Evolutionary conservation across 2,113 vertebrate genomes (phyloP), one percentile per base, ranked within the genome.

Genomic region (Motacilla alba): DNA sequence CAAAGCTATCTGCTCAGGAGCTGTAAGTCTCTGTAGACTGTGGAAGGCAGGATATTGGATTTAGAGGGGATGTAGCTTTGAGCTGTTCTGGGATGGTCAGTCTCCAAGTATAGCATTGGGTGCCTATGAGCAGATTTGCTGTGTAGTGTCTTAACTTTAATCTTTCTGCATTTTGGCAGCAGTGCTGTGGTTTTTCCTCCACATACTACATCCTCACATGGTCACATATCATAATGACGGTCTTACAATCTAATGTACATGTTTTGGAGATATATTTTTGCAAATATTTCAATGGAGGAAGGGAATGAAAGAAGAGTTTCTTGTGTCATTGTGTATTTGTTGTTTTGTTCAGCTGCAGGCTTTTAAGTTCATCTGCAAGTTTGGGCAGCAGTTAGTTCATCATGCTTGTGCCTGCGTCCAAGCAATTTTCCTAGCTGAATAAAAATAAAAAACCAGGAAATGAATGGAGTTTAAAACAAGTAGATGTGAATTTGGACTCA

Each of bases 171-270:
- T 75, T 96, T 89, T 17, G 8, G 47, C 66, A 86, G 56, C 30
- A 67, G 21, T 15, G 2, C 44, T 39, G 33, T 69, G 55, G 5
- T 47, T 92, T 47, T 69, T 77, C 7, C 24, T 73, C 18, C 64
- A 55, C 17, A 39, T 12, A 67, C 11, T 10, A 15, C 20, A 70
- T 56, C 24, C 41, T 77, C 28, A 73, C 7, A 4, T 21, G 18
- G 60, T 64, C 41, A 7, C 0, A 0, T 60, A 39, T 24, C n/a
- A 16, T 74, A 60, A 60, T 44, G 31, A 59, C 30, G 58, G 20
- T 30, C 20, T 41, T 82, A 28, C 16, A 87, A 24, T 31, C 9
- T 55, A 67, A 70, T 6, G 19, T 35, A 33, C 13, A 2, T 22
- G 11, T 37, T 79, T 63, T 63, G 30, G n/a, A 60, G 44, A 89